Base-by-base conservation (phyloP, 1,140 invertebrate species). In the Spodoptera litura region DNA sequence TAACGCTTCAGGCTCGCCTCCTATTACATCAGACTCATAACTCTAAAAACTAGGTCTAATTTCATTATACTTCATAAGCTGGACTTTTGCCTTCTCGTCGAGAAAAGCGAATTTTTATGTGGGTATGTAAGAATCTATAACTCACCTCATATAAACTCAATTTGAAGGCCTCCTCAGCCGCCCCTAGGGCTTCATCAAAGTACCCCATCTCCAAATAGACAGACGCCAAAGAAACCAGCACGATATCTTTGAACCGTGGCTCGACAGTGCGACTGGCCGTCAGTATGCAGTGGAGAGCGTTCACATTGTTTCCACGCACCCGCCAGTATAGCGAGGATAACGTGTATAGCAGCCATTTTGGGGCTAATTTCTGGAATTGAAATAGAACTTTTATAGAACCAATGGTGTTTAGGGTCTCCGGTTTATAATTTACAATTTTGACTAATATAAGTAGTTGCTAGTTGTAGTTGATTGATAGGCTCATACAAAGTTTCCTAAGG, bases 321-420 rank as follows among this genome's bases (percentile, higher is more conserved):
- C 96, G 93, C 96, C 96, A 97, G 86, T 97, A 96, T 3, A 97
- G 89, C n/a, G 96, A 96, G 0, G 96, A 95, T 55, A 97, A 88
- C 13, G 95, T 96, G 35, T 96, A 95, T 4, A 96, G 85, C 13
- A 96, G 88, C 96, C 96, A 97, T 75, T 95, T 95, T 0, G 97
- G 96, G 1, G 96, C 96, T 78, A 96, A 90, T 91, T 96, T 96
- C 96, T 97, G 89, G 10, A 88, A 91, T 66, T 78, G 78, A 79
- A 78, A 78, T 66, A 70, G 70, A 70, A 35, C 75, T 6, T 66
- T 31, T 31, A 31, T 55, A 15, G 38, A 44, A 9, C 4, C 6
- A 6, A 5, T 31, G 31, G 31, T 4, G 31, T 31, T 31, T 31
- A 31, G 4, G 4, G 31, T 31, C 31, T 31, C 20, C 20, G 20